Conservation (phyloP, 2,113 vertebrate genomes). For the Bubo blakistoni region DNA sequence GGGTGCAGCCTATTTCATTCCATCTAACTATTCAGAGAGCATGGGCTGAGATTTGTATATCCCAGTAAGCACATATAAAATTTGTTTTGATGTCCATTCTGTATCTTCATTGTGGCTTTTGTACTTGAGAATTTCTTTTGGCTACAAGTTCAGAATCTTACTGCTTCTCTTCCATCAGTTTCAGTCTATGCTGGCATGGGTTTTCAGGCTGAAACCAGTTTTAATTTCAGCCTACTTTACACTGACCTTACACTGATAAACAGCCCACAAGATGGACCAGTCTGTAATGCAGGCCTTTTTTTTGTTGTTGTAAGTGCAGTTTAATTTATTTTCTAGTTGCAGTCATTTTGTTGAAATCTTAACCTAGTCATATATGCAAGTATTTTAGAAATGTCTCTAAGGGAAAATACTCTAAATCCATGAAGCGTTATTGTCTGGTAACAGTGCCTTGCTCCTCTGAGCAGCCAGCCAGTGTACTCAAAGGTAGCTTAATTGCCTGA, state of each 20-base stretch:
- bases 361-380: background rate
- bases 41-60: background rate
- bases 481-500: background rate
- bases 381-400: background rate
- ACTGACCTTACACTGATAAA: background rate
- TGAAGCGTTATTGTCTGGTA: background rate
- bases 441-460: background rate
- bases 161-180: background rate
- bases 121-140: background rate
- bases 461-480: background rate
- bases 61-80: background rate
- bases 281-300: background rate
- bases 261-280: background rate
- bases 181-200: background rate
- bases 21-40: background rate
- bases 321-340: background rate
- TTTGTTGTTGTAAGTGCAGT: background rate
- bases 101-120: background rate
- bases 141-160: background rate
- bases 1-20: background rate
- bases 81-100: background rate
- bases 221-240: background rate
- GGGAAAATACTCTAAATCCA: background rate
- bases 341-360: background rate
- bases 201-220: constrained; percentile 10